Base-by-base conservation (phyloP, 2,888 invertebrate genomes). In the Drosophila mettleri region DNA sequence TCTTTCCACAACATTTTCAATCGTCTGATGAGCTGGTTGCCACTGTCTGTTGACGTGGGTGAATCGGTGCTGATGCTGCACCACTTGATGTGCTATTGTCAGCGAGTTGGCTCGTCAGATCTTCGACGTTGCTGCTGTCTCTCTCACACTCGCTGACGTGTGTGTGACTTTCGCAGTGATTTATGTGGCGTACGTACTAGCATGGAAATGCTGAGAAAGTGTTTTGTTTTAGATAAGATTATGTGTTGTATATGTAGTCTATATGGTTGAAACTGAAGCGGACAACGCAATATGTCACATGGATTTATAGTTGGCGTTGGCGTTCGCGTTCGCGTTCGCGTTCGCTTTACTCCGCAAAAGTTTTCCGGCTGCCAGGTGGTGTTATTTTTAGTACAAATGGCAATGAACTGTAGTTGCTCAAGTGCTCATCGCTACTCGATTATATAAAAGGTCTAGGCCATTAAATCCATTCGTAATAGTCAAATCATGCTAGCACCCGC, bases 201-300 rank as follows among this genome's bases (percentile, higher is more conserved):
- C 60, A 64, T 64, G 69, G 64, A 59, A 81, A 72, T 67, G 60
- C 63, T 43, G 52, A 43, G 65, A 87, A 79, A 88, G 75, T 83
- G 67, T 88, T 84, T 88, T 82, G 83, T 86, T 82, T 82, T 66
- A 86, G 83, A 88, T 88, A 86, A 87, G 77, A 85, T 85, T 82
- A 85, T 81, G 69, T 77, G 46, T 53, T 57, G 43, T 41, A 59
- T 48, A 36, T 33, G 14, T 22, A 9, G 43, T 45, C 9, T 43
- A 43, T 48, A 29, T 48, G 41, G 46, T 14, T 33, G 16, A 64
- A 59, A 62, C 62, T 48, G 38, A 49, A 31, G 18, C 58, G 81
- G 69, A 71, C 80, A 62, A 61, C 74, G 74, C 80, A 83, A 88
- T 83, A 82, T 83, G 83, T 84, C 83, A 84, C 71, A 74, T 64